These are phyloP conservation scores for Lagocephalus sceleratus DNA, from an alignment of 2,797 vertebrate species.

Conservation along the genomic window DNA sequence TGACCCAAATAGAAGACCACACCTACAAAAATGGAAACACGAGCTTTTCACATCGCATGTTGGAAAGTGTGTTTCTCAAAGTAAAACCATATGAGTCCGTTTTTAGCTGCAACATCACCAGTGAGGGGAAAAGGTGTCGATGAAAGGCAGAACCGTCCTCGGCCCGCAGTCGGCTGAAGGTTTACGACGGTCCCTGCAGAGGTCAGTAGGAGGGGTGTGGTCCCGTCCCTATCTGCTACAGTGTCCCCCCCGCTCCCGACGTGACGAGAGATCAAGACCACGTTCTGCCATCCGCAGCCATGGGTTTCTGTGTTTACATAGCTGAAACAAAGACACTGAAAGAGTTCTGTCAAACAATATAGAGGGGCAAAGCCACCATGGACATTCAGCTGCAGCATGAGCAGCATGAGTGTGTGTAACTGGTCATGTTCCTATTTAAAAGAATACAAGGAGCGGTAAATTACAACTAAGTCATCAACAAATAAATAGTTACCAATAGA, in stretches of 20 bases:
- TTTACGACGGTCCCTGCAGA: slow-evolving; percentile 41
- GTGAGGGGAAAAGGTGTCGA: slow-evolving; percentile 45
- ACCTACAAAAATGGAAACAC: slow-evolving; percentile 73
- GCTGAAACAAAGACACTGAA: slow-evolving; percentile 62
- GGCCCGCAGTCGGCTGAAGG: slow-evolving; percentile 20
- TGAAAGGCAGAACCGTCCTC: slow-evolving; percentile 35
- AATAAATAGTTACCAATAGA: too few species aligned
- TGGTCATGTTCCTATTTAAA: slow-evolving; percentile 38
- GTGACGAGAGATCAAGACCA: slow-evolving; percentile 46
- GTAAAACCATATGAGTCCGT: slow-evolving; percentile 78
- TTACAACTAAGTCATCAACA: too few species aligned
- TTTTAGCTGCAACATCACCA: slow-evolving; percentile 35
- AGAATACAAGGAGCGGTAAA: slow-evolving; percentile 18
- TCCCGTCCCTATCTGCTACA: too few species aligned
- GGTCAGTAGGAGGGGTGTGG: slow-evolving; percentile 12
- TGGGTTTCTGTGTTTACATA: slow-evolving; percentile 66
- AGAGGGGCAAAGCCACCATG: slow-evolving; percentile 54
- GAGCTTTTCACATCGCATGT: slow-evolving; percentile 71
- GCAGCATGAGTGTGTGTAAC: slow-evolving; percentile 31
- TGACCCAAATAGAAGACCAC: slow-evolving; percentile 77
- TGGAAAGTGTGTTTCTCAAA: slow-evolving; percentile 73
- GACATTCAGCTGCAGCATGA: slow-evolving; percentile 47
- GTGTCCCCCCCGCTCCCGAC: slow-evolving; percentile 8
- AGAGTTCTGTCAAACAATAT: slow-evolving; percentile 67
- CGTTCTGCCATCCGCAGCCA: slow-evolving; percentile 33